Conservation (phyloP, 2,797 vertebrate genomes). For the Microtus californicus region DNA sequence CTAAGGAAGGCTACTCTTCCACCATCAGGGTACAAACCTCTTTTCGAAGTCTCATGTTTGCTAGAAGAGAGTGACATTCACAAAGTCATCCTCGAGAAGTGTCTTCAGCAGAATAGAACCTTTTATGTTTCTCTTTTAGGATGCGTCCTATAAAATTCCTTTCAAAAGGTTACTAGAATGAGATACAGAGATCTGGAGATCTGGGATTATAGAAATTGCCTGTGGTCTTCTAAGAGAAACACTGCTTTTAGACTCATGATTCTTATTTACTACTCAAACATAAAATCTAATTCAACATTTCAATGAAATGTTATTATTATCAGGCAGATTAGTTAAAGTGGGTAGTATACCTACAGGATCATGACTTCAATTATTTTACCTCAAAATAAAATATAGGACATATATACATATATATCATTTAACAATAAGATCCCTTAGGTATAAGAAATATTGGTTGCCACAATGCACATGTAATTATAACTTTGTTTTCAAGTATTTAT, state of each 20-base stretch:
- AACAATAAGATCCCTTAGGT: neutral
- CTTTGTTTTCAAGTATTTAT: neutral
- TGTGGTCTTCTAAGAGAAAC: neutral
- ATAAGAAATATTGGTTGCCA: neutral
- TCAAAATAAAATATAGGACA: slow-evolving; percentile 28
- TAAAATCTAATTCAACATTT: neutral
- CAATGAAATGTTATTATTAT: neutral
- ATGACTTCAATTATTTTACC: neutral
- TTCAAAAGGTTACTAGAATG: neutral
- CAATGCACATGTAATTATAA: neutral
- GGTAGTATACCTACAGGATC: neutral
- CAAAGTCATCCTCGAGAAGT: neutral
- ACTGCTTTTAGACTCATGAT: neutral
- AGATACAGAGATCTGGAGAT: neutral
- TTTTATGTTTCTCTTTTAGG: neutral
- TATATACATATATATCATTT: neutral
- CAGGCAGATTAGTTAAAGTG: neutral
- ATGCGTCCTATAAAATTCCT: neutral
- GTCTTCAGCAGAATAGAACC: neutral
- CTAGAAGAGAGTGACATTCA: slow-evolving; percentile 51
- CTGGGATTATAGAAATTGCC: neutral
- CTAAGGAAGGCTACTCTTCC: neutral
- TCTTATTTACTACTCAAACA: neutral
- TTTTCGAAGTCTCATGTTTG: neutral
- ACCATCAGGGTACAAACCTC: neutral